Evolutionary conservation across 2,797 vertebrate genomes (phyloP), one percentile per base, ranked within the genome.

Genomic region (Aeoliscus strigatus): DNA sequence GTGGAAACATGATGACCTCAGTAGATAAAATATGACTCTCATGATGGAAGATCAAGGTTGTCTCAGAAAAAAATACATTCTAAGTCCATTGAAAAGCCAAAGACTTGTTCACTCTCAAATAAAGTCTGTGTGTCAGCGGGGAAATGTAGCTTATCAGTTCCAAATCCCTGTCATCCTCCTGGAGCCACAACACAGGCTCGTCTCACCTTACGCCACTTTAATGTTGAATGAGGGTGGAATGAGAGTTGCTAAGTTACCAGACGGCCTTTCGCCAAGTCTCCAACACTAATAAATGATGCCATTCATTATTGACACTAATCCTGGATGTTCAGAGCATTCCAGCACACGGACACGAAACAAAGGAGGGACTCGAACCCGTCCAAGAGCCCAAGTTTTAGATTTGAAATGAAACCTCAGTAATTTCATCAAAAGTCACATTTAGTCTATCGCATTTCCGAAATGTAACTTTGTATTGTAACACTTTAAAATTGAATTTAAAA

Each of bases 201-300:
- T 72, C 82, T 90, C 81, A 50, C 9, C 56, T 89, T 88, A 70
- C 85, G 29, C 61, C 59, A 16, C 73, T 77, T 89, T 80, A 83
- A 88, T 81, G 75, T 82, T 87, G 77, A 79, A 88, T 88, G 83
- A 86, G 77, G 68, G 35, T 26, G 54, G n/a, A n/a, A n/a, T n/a
- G 40, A 46, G 27, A 16, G 81, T 88, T 85, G 74, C 84, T 80
- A 82, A 67, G 84, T 61, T 80, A 86, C 79, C 52, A 8, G 45
- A 24, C 5, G 39, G 43, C 60, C 56, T 65, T 65, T 69, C 10
- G 23, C 56, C 8, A 15, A 53, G 67, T 60, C 56, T 59, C 67
- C 34, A 64, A 65, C 67, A 65, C 75, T 56, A 75, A 78, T 70
- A 77, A 76, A 70, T 75, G 39, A 71, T 73, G 53, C 45, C 72